Conservation (phyloP, 2,797 vertebrate genomes). For the Phoebastria nigripes region DNA sequence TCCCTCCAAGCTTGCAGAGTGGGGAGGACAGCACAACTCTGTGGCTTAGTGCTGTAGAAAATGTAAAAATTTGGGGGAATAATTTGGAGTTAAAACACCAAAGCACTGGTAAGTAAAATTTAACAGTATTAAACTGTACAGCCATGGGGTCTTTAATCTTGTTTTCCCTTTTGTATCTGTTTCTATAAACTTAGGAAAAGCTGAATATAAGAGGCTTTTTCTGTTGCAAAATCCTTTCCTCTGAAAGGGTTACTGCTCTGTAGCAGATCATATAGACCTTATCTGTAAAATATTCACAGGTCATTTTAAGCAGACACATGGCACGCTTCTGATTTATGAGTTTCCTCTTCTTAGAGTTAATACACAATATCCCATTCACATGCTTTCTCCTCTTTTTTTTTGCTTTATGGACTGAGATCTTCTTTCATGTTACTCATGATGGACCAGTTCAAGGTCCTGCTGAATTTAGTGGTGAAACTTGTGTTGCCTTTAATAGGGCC, state of each 20-base stretch:
- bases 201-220: neutral
- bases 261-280: neutral
- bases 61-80: neutral
- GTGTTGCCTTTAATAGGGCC: neutral
- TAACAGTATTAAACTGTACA: neutral
- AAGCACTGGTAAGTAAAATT: neutral
- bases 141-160: neutral
- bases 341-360: neutral
- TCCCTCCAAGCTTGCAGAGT: neutral
- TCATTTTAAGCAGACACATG: neutral
- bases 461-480: neutral
- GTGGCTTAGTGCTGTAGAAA: neutral
- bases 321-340: neutral
- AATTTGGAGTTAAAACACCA: neutral
- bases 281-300: neutral
- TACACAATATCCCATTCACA: neutral
- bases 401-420: neutral
- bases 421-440: neutral
- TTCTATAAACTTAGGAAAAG: neutral
- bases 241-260: neutral
- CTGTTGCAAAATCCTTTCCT: neutral
- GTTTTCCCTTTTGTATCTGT: neutral
- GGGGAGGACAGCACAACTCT: neutral
- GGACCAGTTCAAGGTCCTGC: neutral
- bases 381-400: neutral